phyloP scores from a whole-genome alignment of 2,797 vertebrate genomes.

The Malurus leucopterus region DNA sequence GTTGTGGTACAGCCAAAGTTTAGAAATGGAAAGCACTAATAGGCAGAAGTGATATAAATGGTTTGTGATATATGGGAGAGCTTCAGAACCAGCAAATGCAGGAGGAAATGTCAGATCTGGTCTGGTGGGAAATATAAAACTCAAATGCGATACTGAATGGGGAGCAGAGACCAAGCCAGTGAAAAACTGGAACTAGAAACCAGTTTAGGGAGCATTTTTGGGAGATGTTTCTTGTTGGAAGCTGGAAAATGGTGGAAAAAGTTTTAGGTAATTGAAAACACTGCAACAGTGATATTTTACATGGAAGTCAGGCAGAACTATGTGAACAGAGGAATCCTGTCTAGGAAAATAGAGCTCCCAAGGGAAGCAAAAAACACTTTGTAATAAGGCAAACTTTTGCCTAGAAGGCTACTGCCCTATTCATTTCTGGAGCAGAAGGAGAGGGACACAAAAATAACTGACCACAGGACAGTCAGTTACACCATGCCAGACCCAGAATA shows the following conservation, averaged over 20 bases:
- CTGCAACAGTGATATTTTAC: background rate
- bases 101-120: background rate
- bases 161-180: background rate
- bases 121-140: background rate
- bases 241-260: background rate
- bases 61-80: background rate
- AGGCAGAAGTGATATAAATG: background rate
- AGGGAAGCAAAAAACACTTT: background rate
- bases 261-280: background rate
- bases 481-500: background rate
- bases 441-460: background rate
- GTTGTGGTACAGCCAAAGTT: background rate
- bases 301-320: background rate
- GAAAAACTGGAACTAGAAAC: background rate
- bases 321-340: background rate
- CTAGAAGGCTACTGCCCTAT: background rate
- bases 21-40: background rate
- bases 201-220: background rate
- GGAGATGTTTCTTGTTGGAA: background rate
- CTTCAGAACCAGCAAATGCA: background rate
- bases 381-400: background rate
- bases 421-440: background rate
- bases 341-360: background rate
- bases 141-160: background rate
- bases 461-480: background rate